Evolutionary conservation across 53 echinoderm and acorn worm species (phyloP), one percentile per base, ranked within the genome.

Genomic region (Stichopus horrens): DNA sequence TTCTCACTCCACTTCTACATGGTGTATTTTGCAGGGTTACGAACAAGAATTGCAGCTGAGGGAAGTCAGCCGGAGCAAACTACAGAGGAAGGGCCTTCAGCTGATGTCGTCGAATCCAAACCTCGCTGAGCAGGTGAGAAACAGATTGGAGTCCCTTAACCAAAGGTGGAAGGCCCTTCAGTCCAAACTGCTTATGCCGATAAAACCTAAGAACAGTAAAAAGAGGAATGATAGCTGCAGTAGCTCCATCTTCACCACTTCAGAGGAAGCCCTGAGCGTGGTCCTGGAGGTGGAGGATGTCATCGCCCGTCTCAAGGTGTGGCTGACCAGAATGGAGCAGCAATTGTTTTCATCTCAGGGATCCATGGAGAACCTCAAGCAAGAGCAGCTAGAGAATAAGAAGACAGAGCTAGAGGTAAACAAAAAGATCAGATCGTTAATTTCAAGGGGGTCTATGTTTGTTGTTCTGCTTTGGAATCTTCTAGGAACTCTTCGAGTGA

Each of bases 301-400:
- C 23, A 93, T 97, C 53, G 89, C 88, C 57, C 92, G 92, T 74
- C 91, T 97, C 23, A 95, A 92, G 79, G 89, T 83, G 9, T 97
- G 98, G 98, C 87, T 97, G 89, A 97, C 92, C 9, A 92, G 91
- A 86, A 95, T 94, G 78, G 98, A 97, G 90, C 85, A 93, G 68
- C 91, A 91, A 58, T 74, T 97, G 87, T 97, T 94, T 92, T 92
- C 94, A 56, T 76, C 91, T 0, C 94, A 95, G 53, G 82, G 94
- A 54, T 88, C 88, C 56, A 88, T 75, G 73, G 93, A 93, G 71
- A 81, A 90, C 1, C 90, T 89, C 23, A 88, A 67, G 79, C 80
- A 91, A 78, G 85, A 84, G 52, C 92, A 95, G 22, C 89, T 97
- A 88, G 93, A 95, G 68, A 92, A 90, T 57, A 94, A 91, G 83